Conservation (phyloP, 1,140 invertebrate genomes). For the Sarcophaga bullata region DNA sequence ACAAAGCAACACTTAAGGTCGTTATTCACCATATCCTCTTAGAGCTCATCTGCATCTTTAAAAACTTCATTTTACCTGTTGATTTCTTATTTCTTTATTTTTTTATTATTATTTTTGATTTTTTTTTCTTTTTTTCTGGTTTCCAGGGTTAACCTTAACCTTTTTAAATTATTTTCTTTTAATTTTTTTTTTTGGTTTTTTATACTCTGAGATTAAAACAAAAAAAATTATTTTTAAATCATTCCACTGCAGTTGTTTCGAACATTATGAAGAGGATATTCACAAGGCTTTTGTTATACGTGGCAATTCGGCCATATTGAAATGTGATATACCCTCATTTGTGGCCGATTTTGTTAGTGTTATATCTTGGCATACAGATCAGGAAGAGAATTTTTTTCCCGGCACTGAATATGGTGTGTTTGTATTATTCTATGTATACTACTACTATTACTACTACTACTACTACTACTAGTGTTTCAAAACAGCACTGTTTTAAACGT, state of each 20-base stretch:
- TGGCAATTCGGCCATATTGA: constrained; percentile 89
- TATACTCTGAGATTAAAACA: constrained; percentile 47
- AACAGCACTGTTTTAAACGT: background rate
- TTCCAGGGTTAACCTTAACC: constrained; percentile 21
- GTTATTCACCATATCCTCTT: background rate
- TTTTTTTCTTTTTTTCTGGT: constrained; percentile 20
- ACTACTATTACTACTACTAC: background rate
- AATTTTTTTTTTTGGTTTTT: constrained; percentile 39
- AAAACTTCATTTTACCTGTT: too few relatives aligned
- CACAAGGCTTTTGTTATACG: constrained; percentile 92
- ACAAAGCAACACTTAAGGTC: background rate
- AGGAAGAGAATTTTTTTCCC: constrained; percentile 76
- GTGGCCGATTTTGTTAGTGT: constrained; percentile 92
- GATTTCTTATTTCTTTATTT: constrained; percentile 22
- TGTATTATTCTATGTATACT: constrained; percentile 15
- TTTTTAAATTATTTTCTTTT: constrained; percentile 45
- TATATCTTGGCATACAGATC: constrained; percentile 86
- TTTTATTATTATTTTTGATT: background rate
- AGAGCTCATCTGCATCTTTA: background rate
- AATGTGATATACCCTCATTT: constrained; percentile 91
- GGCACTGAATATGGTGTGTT: constrained; percentile 73
- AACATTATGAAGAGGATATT: constrained; percentile 87
- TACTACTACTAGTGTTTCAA: background rate
- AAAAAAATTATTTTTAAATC: constrained; percentile 28
- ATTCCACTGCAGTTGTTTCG: constrained; percentile 76